Conservation (phyloP, 2,797 vertebrate genomes). For the Mus caroli region DNA sequence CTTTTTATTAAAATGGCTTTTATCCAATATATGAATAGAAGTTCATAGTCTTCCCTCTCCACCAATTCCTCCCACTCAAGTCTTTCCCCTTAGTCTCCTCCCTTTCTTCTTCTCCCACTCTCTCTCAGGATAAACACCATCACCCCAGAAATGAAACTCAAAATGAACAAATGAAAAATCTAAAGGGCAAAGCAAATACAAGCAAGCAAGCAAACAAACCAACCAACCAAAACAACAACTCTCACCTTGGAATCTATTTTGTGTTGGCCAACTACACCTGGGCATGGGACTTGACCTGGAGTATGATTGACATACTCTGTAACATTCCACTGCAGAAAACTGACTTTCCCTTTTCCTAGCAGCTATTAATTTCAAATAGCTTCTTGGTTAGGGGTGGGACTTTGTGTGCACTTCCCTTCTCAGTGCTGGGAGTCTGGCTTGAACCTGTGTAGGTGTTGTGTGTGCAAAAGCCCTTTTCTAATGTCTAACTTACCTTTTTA, state of each 20-base stretch:
- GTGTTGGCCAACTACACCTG: no score
- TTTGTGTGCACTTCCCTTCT: neutral
- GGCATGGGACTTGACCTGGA: neutral
- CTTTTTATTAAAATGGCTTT: neutral
- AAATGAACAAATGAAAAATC: neutral
- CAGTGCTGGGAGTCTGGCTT: neutral
- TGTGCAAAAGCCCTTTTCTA: neutral
- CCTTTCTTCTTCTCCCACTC: neutral
- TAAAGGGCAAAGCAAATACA: neutral
- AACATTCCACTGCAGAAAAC: neutral
- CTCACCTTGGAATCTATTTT: neutral
- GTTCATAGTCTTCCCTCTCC: neutral
- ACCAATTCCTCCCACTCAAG: neutral
- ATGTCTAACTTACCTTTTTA: constrained; percentile 21
- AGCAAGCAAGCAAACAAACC: neutral
- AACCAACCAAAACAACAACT: neutral
- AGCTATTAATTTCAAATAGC: neutral
- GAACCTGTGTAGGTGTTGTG: neutral
- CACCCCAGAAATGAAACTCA: neutral
- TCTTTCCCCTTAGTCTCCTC: rapidly evolving
- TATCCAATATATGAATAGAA: neutral
- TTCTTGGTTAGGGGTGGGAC: neutral
- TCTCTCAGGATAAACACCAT: neutral
- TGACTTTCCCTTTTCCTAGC: no score
- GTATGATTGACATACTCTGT: no score